Evolutionary conservation across 2,888 invertebrate genomes (phyloP), one percentile per base, ranked within the genome.

Genomic region (Lasioglossum leucozonium): DNA sequence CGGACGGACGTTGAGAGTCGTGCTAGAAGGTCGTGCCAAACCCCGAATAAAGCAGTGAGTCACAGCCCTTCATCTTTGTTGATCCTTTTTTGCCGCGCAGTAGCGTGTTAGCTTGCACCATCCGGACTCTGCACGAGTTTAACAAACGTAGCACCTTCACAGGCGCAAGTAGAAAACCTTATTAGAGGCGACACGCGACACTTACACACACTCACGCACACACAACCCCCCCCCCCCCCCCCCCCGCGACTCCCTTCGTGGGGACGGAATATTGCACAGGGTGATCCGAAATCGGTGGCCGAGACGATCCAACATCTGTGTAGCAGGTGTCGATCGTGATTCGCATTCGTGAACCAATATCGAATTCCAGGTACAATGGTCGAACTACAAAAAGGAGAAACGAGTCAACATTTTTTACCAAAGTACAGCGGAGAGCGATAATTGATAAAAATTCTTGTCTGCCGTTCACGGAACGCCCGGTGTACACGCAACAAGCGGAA

Each of bases 11-110:
- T 85, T 88, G 79, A 88, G 87, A 90, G 78, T 86, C 85, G 88
- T 47, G 72, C 90, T 89, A 89, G 89, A 90, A 89, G 91, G 87
- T 88, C 91, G 85, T 88, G 90, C 91, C 90, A 88, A 89, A 85
- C 85, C 91, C 90, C 87, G 88, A 90, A 91, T 91, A 91, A 90
- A 89, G 87, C 90, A 91, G 90, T 90, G 90, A 90, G 90, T 90
- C 90, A 90, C 81, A 89, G 86, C 84, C 87, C 89, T 91, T 90
- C 67, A 67, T 67, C 84, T 89, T 90, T 90, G 84, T 88, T 87
- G 80, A 85, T 86, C 89, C 86, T 86, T 90, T 91, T 90, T 90
- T 90, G 83, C 86, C 86, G 81, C 89, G 88, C 88, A 84, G 83
- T 90, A 86, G 83, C 86, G 85, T 88, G 67, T 84, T 82, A 87